These are phyloP conservation scores for Heliconius eleuchia DNA, from an alignment of 1,140 invertebrate genomes.

Conservation along the genomic window DNA sequence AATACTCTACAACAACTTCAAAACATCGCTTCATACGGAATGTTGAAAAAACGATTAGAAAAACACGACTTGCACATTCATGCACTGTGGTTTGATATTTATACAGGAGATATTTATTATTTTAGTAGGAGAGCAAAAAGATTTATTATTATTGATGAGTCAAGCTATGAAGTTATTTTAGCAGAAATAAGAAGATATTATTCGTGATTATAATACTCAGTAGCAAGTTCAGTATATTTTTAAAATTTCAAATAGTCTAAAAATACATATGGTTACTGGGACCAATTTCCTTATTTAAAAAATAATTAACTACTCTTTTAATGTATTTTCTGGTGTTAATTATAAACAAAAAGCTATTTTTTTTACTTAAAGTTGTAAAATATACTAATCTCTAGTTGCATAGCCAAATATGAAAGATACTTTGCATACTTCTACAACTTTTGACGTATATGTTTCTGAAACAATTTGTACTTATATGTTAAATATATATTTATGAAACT, in stretches of 20 bases:
- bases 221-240: neutral
- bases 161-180: constrained; percentile 87
- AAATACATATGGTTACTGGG: neutral
- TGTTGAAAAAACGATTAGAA: constrained; percentile 91
- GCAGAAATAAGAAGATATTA: constrained; percentile 91
- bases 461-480: too few species aligned
- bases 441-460: too few species aligned
- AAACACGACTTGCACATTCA: constrained; percentile 93
- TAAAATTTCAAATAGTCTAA: neutral
- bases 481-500: too few species aligned
- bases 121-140: constrained; percentile 92
- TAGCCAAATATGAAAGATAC: too few species aligned
- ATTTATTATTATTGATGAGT: constrained; percentile 93
- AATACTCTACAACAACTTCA: constrained; percentile 97
- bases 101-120: constrained; percentile 97
- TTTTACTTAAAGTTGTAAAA: too few species aligned
- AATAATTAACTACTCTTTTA: too few species aligned
- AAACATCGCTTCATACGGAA: constrained; percentile 96
- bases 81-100: constrained; percentile 98
- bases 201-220: constrained; percentile 78
- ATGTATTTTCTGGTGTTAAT: too few species aligned
- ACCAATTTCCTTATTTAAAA: neutral
- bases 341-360: too few species aligned
- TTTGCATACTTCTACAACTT: too few species aligned
- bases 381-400: too few species aligned